phyloP scores from a whole-genome alignment of 1,140 invertebrate genomes.

The Tetramorium alpestre region DNA sequence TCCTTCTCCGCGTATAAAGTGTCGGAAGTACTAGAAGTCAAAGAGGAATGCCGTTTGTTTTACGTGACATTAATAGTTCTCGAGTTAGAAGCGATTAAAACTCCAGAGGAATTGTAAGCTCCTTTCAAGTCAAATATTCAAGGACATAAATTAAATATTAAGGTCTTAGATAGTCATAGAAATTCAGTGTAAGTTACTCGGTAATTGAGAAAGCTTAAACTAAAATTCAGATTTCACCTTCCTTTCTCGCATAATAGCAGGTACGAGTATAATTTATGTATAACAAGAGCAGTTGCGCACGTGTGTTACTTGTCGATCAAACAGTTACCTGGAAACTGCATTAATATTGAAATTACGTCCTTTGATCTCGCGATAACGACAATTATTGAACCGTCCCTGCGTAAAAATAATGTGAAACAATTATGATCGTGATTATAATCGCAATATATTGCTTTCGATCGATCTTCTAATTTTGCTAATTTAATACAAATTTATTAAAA shows the following conservation, averaged over 20 bases:
- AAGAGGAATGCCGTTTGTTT: neutral
- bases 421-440: neutral
- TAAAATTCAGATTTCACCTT: neutral
- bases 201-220: neutral
- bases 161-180: neutral
- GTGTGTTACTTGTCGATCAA: constrained; percentile 11
- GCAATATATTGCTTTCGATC: constrained; percentile 10
- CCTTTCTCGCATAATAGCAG: neutral
- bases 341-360: constrained; percentile 23
- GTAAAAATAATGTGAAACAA: constrained; percentile 17
- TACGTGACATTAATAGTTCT: constrained; percentile 2
- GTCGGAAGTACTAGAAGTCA: neutral
- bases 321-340: constrained; percentile 14
- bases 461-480: neutral
- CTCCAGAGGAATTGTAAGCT: neutral
- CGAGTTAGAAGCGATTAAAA: neutral
- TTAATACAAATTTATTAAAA: neutral
- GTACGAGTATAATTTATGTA: neutral
- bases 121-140: neutral
- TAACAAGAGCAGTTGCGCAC: neutral
- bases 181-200: neutral
- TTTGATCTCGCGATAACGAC: constrained; percentile 15
- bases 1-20: neutral
- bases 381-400: neutral
- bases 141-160: neutral